Base-by-base conservation (phyloP, 2,113 vertebrate species). In the Pontoporia blainvillei region DNA sequence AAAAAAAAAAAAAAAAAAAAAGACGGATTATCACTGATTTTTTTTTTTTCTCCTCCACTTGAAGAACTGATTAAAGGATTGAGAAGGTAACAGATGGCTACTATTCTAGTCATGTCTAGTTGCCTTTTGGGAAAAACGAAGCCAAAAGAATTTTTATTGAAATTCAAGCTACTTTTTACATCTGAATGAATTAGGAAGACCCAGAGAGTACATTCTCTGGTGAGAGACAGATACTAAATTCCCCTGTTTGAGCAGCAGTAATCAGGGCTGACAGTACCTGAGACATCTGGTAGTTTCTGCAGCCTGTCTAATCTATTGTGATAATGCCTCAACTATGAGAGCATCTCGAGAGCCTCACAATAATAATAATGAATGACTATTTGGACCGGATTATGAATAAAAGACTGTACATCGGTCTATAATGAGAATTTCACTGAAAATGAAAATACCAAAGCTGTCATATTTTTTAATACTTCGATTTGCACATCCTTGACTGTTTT, bases 391-490 rank as follows among this genome's bases (percentile, higher is more conserved):
- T 93, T 49, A 69, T 95, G 91, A 97, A 97, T 91, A 95, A 97
- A 97, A 97, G 90, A 95, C 69, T 84, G 36, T 92, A 17, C 54
- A 1, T 95, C 92, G 97, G 95, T 94, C 93, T 98, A 0, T 97
- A 96, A 97, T 98, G 96, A 98, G 96, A 94, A 96, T 97, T 86
- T 93, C 86, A 90, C 13, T 98, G 97, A 97, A 98, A 98, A 97
- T 90, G 64, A 90, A 96, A 98, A 97, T 93, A 94, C 66, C 86
- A 13, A 84, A 97, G 79, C 91, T 96, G 95, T 98, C 97, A 95
- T 87, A 90, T 62, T 92, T 98, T 97, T 98, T 97, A 98, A 91
- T 98, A 86, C 96, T 98, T 98, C 78, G 72, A 97, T 18, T 96
- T 96, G 90, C 98, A 97, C 91, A 91, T 97, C 93, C 57, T 96